Evolutionary conservation across 2,113 vertebrate genomes (phyloP), one percentile per base, ranked within the genome.

Genomic region (Chaenocephalus aceratus): DNA sequence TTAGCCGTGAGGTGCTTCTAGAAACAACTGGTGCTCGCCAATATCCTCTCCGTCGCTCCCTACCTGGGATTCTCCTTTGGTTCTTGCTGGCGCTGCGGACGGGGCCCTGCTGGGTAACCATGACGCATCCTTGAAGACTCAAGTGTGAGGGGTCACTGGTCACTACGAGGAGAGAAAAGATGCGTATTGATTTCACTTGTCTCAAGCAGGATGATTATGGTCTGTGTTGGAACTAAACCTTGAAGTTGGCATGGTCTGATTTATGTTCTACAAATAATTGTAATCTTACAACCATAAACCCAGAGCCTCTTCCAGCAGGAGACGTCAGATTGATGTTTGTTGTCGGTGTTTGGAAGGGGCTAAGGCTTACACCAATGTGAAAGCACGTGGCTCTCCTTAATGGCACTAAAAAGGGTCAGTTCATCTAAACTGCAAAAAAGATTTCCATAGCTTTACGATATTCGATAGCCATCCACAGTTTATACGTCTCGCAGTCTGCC

Each of bases 21-120:
- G 82, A 79, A 84, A 78, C 80, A 81, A 80, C 80, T 80, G 85
- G 86, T 93, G 89, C 86, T 92, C 72, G 46, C 68, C 79, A n/a
- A 70, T 30, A 51, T 66, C 61, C 53, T 45, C 18, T 30, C 30
- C 13, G 26, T 52, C 51, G 1, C 26, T 67, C 54, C 21, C 46
- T 26, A 15, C 23, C 66, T 58, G 36, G 26, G 14, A 14, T 76
- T 16, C 15, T 51, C 18, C 21, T 16, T 15, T 16, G 16, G 9
- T 48, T 21, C 30, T 60, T 3, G 3, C 26, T 75, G 21, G 21
- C 63, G 46, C 61, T 11, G 6, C 10, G 12, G 30, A 77, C 67
- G 51, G 51, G 64, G 41, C 70, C 59, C 63, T 60, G 45, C 3
- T n/a, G 56, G 73, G 45, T 51, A 9, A 48, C 59, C 53, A 13